Conservation (phyloP, 1,140 invertebrate species). For the Chironomus tepperi region DNA sequence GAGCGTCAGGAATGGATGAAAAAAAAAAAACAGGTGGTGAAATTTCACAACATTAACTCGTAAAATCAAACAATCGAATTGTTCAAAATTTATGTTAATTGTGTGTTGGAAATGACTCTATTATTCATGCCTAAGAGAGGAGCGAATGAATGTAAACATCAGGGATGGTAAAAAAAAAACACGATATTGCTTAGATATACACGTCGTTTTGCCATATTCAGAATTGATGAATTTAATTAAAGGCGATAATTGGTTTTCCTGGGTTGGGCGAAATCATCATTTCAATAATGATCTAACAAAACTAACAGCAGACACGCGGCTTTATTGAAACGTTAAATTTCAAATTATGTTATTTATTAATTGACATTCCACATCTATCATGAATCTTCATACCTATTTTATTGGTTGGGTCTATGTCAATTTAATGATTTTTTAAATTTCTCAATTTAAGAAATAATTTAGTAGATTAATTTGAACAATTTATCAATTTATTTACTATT, state of each 20-base stretch:
- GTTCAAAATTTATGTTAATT: slow-evolving; percentile 23
- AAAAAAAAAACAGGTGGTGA: not conserved
- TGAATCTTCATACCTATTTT: no score
- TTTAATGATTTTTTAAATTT: no score
- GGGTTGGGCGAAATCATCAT: not conserved
- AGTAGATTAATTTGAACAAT: no score
- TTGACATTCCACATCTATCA: no score
- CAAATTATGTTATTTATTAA: no score
- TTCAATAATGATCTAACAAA: no score
- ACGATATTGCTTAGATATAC: not conserved
- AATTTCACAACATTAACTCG: not conserved
- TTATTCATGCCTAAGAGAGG: not conserved
- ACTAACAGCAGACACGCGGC: no score
- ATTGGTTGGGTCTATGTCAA: no score
- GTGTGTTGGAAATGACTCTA: slow-evolving; percentile 17
- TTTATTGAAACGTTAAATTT: no score
- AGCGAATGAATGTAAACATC: not conserved
- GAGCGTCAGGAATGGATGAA: no score
- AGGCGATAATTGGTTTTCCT: slow-evolving; percentile 2
- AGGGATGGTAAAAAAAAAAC: not conserved
- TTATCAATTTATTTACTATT: no score
- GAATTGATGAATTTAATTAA: slow-evolving; percentile 23
- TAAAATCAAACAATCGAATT: slow-evolving; percentile 11
- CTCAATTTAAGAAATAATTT: no score
- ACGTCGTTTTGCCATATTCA: not conserved